phyloP scores from a whole-genome alignment of 2,888 invertebrate species.

The Drosophila basisetae region DNA sequence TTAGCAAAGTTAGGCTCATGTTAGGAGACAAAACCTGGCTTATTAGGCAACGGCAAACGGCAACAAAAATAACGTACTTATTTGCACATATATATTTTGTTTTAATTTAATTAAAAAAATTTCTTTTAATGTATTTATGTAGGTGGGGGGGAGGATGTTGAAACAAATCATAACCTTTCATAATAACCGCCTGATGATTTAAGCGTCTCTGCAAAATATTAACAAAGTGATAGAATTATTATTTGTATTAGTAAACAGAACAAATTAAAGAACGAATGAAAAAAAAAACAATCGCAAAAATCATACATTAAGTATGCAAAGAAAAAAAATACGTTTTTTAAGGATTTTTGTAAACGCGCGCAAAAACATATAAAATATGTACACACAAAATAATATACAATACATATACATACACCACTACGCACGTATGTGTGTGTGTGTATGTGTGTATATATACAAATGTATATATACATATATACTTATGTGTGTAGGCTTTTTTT shows the following conservation, averaged over 20 bases:
- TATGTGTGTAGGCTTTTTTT: conserved; percentile 5
- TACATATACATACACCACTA: conserved; percentile 1
- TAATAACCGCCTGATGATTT: conserved; percentile 85
- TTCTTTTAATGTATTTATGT: conserved; percentile 29
- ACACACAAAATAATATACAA: not conserved
- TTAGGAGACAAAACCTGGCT: conserved; percentile 77
- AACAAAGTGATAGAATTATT: conserved; percentile 84
- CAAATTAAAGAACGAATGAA: conserved; percentile 21
- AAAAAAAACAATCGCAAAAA: conserved; percentile 37
- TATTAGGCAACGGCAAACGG: conserved; percentile 53
- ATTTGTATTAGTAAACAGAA: conserved; percentile 79
- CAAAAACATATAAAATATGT: conserved; percentile 41
- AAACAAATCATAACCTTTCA: conserved; percentile 85
- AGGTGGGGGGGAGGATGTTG: conserved; percentile 59
- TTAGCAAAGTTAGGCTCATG: conserved; percentile 78
- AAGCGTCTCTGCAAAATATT: conserved; percentile 86
- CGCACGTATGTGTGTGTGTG: not conserved
- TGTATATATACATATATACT: conserved; percentile 15
- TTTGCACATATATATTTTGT: conserved; percentile 29
- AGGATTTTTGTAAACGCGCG: conserved; percentile 60
- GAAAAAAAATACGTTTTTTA: conserved; percentile 2
- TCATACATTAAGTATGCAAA: conserved; percentile 46
- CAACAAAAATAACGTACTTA: conserved; percentile 58
- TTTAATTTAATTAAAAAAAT: conserved; percentile 18
- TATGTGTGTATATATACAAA: not conserved